Base-by-base conservation (phyloP, 2,888 invertebrate species). In the Euproctis similis region DNA sequence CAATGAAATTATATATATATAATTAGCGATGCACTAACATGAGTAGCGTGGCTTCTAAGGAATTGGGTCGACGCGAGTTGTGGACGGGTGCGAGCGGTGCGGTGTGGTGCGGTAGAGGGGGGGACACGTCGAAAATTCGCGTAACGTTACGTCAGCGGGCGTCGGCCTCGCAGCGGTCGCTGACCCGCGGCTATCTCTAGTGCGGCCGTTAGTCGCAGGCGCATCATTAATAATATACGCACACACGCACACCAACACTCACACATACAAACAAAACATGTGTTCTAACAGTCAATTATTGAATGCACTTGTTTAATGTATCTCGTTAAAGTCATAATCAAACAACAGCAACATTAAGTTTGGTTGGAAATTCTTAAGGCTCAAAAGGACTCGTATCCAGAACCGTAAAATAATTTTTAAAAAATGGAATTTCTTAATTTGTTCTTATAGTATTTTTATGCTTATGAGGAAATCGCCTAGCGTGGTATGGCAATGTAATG, bases 81-180 rank as follows among this genome's bases (percentile, higher is more conserved):
- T 52, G 50, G 57, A 50, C 36, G 48, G 51, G 48, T 46, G 50
- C 39, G 43, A 41, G 59, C 29, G 54, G 50, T 38, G 43, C 41
- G n/a, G 59, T 28, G 54, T 49, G 38, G 43, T 41, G 59, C 30
- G 54, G 44, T 48, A n/a, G n/a, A n/a, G n/a, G n/a, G n/a, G 51
- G 53, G 55, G 55, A 61, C 54, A 54, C 46, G 59, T 60, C 67
- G 60, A 77, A 78, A 77, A 80, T 81, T 77, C 80, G 81, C 82
- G 74, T 80, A 78, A 80, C 70, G 73, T 84, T 84, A 82, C 82
- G 84, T 84, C 82, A 84, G 80, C 74, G 82, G 75, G 60, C 81
- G 68, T 71, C 74, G 80, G 73, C 82, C 82, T 71, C 76, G 68
- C 70, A 53, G 43, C 77, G 84, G 81, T 74, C 81, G 65, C 65